Base-by-base conservation (phyloP, 2,888 invertebrate genomes). In the Drosophila anomalata region DNA sequence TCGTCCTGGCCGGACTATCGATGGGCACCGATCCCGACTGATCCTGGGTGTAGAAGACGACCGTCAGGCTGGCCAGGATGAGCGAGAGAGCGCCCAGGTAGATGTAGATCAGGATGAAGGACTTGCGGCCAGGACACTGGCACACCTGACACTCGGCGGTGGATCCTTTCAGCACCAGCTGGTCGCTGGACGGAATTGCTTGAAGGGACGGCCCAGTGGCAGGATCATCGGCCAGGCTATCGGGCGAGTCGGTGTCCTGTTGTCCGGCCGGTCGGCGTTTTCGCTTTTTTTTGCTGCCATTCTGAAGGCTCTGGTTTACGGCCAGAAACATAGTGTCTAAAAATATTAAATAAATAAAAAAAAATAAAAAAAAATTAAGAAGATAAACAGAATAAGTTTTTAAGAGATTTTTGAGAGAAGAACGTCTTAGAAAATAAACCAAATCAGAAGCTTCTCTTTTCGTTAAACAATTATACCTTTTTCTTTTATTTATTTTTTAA, bases 41-140 rank as follows among this genome's bases (percentile, higher is more conserved):
- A 3, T 71, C 59, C 63, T 78, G 81, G 33, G 89, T 87, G 31
- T 90, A 90, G 70, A 91, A 90, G 26, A 90, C 75, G 17, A 90
- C 79, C 14, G 90, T 75, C 14, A 91, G 78, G 26, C 89, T 84
- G 54, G 88, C 89, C 68, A 91, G 60, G 61, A 89, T 87, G 2
- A 90, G 73, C 29, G 90, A 82, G 14, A 90, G 77, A 6, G 89
- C 82, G 9, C 89, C 90, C 68, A 91, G 66, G 61, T 90, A 89
- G 14, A 90, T 78, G 61, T 91, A 91, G 39, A 91, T 85, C 3
- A 78, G 73, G 5, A 52, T 50, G 17, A 84, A 51, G 4, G 79
- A 78, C 22, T 46, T 51, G 6, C 52, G 17, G 7, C 56, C 75
- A 46, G 62, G 39, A 51, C 62, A 63, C 62, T 63, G 17, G 44